Evolutionary conservation across 2,113 vertebrate genomes (phyloP), one percentile per base, ranked within the genome.

Genomic region (Chamaea fasciata): DNA sequence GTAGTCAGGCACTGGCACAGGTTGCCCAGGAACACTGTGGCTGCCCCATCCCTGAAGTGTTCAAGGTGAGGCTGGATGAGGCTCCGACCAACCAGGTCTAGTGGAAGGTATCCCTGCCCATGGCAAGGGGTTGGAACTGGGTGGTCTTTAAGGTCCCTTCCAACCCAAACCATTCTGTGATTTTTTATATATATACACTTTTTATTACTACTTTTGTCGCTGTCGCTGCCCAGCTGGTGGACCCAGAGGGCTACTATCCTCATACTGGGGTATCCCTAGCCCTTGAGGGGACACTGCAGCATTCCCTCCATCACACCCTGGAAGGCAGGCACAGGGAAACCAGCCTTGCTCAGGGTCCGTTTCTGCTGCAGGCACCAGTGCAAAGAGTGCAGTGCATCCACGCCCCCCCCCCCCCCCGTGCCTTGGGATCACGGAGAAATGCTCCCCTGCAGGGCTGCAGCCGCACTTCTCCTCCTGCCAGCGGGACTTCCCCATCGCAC

Each of bases 301-400:
- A n/a, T 31, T 17, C 22, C 28, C n/a, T 62, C 52, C 39, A 14
- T 71, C 71, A 4, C 19, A 3, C 14, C 22, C 49, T 5, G 53
- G 14, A 19, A 47, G 23, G n/a, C 24, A 9, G 6, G 30, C 39
- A 21, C 35, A 30, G 4, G 24, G 57, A 30, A 60, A 1, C 15
- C 56, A 2, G 5, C 28, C 18, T 8, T 2, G 49, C 9, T 4
- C 23, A 2, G 67, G n/a, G 6, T 35, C 41, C 6, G 31, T 2
- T 9, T 8, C 76, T 11, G 20, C 46, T 7, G 53, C 41, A 23
- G 69, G 60, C 78, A 24, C 1, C 13, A 3, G 13, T 6, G 64
- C 33, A 4, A 62, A 33, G 41, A 64, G 20, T 7, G 78, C 62
- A 18, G 50, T 2, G 69, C 46, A 23, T 20, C 30, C 68, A 12